A percentile compares a stretch with the other conserved stretches of the same genome.
These are phyloP conservation scores for Dicrostonyx torquatus DNA, from an alignment of 2,797 vertebrate species.

Conservation along the genomic window DNA sequence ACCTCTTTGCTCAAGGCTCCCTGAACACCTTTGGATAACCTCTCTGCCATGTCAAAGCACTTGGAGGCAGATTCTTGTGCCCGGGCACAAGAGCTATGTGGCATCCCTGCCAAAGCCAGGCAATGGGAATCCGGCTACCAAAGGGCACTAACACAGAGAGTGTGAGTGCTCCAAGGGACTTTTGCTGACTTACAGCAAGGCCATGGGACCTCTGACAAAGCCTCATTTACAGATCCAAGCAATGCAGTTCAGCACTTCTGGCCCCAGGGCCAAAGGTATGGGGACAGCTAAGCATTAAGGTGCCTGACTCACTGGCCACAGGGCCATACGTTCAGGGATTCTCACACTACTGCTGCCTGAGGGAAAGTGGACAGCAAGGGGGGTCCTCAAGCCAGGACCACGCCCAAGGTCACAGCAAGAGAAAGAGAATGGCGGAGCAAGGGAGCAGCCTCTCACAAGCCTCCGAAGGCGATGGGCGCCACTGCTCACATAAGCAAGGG, in stretches of 20 bases:
- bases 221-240: neutral
- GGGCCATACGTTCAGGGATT: neutral
- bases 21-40: fast-evolving
- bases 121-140: fast-evolving
- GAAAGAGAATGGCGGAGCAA: neutral
- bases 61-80: neutral
- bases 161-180: fast-evolving
- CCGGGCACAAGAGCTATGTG: neutral
- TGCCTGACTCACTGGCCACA: neutral
- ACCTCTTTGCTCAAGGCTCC: neutral
- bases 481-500: neutral
- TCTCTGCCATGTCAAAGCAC: fast-evolving
- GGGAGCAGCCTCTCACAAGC: neutral
- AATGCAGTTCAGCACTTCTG: neutral
- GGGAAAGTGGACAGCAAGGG: neutral
- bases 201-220: fast-evolving
- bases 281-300: neutral
- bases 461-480: fast-evolving
- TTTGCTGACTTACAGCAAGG: neutral
- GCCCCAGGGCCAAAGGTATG: neutral
- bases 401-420: fast-evolving
- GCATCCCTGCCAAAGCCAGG: neutral
- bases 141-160: fast-evolving
- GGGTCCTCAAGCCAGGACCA: neutral
- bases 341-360: neutral